A percentile compares a stretch with the other conserved stretches of the same genome.
These are phyloP conservation scores for Ciconia maguari DNA, from an alignment of 2,113 vertebrate genomes.

Conservation along the genomic window DNA sequence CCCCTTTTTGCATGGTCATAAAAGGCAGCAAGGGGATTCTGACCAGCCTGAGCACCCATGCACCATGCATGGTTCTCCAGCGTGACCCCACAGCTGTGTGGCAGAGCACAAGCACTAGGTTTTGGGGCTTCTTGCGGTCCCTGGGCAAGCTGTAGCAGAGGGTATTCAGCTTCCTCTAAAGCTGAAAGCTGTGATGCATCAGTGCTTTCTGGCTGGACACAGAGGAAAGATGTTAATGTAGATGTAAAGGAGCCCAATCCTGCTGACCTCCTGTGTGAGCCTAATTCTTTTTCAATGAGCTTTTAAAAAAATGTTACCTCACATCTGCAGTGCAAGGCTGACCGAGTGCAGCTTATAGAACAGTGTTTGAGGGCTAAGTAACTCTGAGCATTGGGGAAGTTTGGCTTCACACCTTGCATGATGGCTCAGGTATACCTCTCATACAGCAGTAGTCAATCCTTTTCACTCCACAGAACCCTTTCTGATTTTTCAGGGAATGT, in stretches of 20 bases:
- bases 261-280: neutral
- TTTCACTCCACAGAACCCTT: neutral
- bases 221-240: neutral
- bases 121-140: neutral
- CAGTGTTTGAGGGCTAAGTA: neutral
- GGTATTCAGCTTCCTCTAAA: neutral
- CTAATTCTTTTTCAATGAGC: neutral
- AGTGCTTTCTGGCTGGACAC: neutral
- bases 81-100: fast-evolving
- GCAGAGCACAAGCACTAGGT: neutral
- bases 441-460: neutral
- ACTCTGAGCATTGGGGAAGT: neutral
- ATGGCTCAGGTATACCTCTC: neutral
- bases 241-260: neutral
- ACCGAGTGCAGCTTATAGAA: neutral
- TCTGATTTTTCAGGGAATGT: neutral
- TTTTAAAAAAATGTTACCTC: neutral
- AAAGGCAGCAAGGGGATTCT: neutral
- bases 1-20: neutral
- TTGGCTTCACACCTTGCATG: neutral
- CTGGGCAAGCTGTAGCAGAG: neutral
- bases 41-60: neutral
- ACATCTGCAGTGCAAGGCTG: neutral
- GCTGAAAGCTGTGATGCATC: neutral
- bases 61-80: fast-evolving